These are phyloP conservation scores for Petrocephalus zakoni DNA, from an alignment of 2,113 vertebrate genomes.

Conservation along the genomic window DNA sequence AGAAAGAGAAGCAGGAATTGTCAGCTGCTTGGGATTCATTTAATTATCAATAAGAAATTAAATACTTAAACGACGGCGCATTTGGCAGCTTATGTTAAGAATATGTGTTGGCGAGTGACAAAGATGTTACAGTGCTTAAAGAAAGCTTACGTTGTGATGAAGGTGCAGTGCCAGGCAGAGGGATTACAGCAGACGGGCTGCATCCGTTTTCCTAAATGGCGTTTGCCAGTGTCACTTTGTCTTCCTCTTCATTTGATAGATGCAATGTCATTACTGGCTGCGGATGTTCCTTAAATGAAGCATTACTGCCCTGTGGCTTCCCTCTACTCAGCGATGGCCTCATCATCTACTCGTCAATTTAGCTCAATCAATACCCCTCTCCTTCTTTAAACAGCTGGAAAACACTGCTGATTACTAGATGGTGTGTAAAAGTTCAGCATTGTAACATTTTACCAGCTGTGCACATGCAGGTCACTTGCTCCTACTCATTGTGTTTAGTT, in stretches of 20 bases:
- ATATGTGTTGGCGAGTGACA: neutral
- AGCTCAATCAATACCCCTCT: neutral
- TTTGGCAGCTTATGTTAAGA: neutral
- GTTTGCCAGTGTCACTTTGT: neutral
- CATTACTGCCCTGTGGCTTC: neutral
- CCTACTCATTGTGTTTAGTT: neutral
- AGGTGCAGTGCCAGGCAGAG: neutral
- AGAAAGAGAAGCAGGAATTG: neutral
- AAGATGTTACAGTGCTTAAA: neutral
- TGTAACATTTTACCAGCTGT: neutral
- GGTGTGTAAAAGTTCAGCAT: neutral
- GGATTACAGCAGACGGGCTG: neutral
- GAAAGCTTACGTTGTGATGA: neutral
- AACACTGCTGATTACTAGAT: neutral
- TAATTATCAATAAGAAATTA: neutral
- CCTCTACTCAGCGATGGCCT: neutral
- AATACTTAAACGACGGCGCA: neutral
- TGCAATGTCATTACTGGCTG: conserved; percentile 5
- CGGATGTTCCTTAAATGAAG: neutral
- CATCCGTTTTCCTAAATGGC: neutral
- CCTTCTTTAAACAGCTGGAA: neutral
- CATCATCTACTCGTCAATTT: neutral
- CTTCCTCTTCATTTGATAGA: conserved; percentile 4
- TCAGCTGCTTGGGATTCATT: neutral
- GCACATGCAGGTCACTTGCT: neutral